Conservation (phyloP, 2,113 vertebrate species). For the Tilapia sparmanii region DNA sequence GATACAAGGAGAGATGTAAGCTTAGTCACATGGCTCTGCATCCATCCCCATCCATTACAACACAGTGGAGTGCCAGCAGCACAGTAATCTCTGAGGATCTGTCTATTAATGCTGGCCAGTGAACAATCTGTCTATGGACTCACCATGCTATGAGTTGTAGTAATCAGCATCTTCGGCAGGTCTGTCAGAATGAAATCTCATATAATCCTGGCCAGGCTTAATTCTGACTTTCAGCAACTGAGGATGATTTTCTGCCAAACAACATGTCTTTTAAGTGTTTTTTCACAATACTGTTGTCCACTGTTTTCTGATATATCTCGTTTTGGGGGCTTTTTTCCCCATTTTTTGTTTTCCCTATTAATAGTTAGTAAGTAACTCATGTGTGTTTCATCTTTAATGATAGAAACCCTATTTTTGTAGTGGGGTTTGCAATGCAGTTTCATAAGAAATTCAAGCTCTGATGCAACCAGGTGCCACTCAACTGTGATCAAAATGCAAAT, state of each 20-base stretch:
- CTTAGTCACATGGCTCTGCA: slow-evolving; percentile 31
- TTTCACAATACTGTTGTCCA: background rate
- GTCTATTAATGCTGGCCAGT: slow-evolving; percentile 10
- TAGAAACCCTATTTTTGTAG: background rate
- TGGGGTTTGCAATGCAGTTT: background rate
- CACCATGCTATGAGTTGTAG: background rate
- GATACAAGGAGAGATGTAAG: background rate
- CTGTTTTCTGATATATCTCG: background rate
- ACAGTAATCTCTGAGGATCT: slow-evolving; percentile 19
- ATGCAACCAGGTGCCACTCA: background rate
- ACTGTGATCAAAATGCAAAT: background rate
- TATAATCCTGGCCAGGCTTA: background rate
- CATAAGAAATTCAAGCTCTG: background rate
- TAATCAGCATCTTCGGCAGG: background rate
- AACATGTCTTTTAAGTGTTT: background rate
- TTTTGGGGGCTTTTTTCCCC: rapidly evolving
- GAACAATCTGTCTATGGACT: slow-evolving; percentile 16
- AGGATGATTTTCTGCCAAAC: background rate
- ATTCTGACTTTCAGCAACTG: background rate
- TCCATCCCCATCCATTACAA: slow-evolving; percentile 9
- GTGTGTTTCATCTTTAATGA: background rate
- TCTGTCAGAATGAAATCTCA: background rate
- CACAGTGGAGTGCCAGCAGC: background rate
- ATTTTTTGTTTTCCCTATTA: background rate
- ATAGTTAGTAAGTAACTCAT: background rate